These are phyloP conservation scores for Agonum fuliginosum DNA, from an alignment of 2,888 invertebrate species.

Conservation along the genomic window DNA sequence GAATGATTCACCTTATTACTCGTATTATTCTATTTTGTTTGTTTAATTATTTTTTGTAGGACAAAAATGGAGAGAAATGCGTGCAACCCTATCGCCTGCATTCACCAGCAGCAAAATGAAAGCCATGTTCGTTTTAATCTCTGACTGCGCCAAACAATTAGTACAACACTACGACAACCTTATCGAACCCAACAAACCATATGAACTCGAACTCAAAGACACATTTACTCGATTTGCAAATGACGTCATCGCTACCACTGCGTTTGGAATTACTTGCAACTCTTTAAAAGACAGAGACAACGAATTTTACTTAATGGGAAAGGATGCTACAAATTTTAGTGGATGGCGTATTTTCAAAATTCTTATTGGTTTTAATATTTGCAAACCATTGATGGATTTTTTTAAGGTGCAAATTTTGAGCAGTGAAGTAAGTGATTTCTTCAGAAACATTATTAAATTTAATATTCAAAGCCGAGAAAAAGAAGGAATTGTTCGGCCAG, in stretches of 20 bases:
- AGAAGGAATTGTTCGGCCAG: slow-evolving; percentile 64
- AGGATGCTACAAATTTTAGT: slow-evolving; percentile 1
- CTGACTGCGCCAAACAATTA: slow-evolving; percentile 65
- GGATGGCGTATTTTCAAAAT: slow-evolving; percentile 43
- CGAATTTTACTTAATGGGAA: slow-evolving; percentile 69
- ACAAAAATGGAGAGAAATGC: slow-evolving; percentile 68
- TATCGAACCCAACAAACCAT: slow-evolving; percentile 57
- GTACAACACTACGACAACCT: slow-evolving; percentile 62
- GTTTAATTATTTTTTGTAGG: too few species aligned
- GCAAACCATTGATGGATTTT: slow-evolving; percentile 46
- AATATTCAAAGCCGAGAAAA: slow-evolving; percentile 64
- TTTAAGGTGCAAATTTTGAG: slow-evolving; percentile 57
- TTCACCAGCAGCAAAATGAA: slow-evolving; percentile 68
- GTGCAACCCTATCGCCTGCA: slow-evolving; percentile 67
- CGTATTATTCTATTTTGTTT: too few species aligned
- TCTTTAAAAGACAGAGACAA: slow-evolving; percentile 75
- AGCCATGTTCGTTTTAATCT: slow-evolving; percentile 67
- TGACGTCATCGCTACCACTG: slow-evolving; percentile 77
- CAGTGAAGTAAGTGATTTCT: slow-evolving; percentile 61
- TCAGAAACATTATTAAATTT: slow-evolving; percentile 62
- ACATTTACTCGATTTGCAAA: slow-evolving; percentile 75
- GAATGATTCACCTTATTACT: slow-evolving; percentile 19
- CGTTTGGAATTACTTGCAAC: slow-evolving; percentile 76
- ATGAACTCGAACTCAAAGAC: slow-evolving; percentile 72
- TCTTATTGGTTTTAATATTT: slow-evolving; percentile 15